Percentiles rank a stretch among this genome's conserved stretches.
phyloP scores from a whole-genome alignment of 2,797 vertebrate species.

The Hydrophis major region DNA sequence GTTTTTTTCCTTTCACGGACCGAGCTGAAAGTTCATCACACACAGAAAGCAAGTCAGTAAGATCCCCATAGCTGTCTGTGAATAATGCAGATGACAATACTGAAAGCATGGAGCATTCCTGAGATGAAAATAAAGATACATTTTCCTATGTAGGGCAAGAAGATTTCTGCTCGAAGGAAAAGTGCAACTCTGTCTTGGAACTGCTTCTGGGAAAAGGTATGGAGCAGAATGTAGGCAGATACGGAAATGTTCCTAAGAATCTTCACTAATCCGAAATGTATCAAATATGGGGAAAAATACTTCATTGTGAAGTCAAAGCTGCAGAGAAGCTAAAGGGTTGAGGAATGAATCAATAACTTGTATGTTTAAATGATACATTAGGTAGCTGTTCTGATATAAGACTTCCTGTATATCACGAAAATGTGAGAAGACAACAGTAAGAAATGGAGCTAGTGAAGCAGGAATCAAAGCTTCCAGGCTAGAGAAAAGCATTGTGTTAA shows the following conservation, averaged over 20 bases:
- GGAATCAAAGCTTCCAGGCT: background rate
- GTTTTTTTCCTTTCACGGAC: background rate
- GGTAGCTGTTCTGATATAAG: background rate
- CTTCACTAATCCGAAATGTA: background rate
- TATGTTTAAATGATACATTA: background rate
- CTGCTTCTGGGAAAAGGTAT: background rate
- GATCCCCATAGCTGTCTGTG: background rate
- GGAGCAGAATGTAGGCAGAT: background rate
- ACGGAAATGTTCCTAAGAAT: background rate
- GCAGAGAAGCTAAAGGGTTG: background rate
- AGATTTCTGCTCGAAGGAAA: background rate
- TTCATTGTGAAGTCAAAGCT: background rate
- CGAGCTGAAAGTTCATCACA: constrained; percentile 4
- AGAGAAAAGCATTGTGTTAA: background rate
- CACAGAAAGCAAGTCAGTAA: constrained; percentile 3
- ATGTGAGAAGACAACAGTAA: background rate
- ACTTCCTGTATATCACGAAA: background rate
- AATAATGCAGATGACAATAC: background rate
- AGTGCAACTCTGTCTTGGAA: background rate
- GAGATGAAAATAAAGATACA: background rate
- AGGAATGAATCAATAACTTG: background rate
- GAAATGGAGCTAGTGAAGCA: background rate
- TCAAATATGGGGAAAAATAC: background rate
- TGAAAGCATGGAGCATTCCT: background rate
- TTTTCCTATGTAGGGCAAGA: background rate